Evolutionary conservation across 2,113 vertebrate species (phyloP).

Genomic region (Turdus rufiventris): DNA sequence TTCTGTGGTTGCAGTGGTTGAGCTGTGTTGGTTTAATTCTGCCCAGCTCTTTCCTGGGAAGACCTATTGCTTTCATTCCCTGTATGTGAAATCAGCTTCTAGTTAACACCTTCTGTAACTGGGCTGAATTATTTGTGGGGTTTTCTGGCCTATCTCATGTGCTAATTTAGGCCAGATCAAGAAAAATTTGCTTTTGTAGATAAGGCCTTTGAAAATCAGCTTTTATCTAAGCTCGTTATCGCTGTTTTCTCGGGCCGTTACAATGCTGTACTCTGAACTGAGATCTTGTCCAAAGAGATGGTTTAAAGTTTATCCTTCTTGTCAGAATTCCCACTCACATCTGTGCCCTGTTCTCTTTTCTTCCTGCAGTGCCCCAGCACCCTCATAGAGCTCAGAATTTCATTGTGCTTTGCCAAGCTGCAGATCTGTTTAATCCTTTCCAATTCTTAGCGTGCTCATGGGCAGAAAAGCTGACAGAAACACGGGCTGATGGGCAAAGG

Average conservation of each 20-base stretch:
- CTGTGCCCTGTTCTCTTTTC: neutral
- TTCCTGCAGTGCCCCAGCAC: neutral
- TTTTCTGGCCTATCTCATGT: neutral
- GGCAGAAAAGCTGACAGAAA: conserved; percentile 40
- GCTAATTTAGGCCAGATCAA: neutral
- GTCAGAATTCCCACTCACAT: conserved; percentile 1
- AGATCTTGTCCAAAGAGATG: neutral
- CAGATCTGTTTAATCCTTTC: conserved; percentile 42
- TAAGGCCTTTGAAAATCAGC: neutral
- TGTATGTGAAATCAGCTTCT: neutral
- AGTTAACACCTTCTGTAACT: neutral
- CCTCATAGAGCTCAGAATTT: neutral
- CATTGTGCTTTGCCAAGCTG: neutral
- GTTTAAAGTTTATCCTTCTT: neutral
- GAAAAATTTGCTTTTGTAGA: neutral
- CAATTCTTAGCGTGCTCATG: neutral
- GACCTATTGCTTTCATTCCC: neutral
- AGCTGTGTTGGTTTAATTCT: neutral
- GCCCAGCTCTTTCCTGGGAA: neutral
- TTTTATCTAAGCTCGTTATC: neutral
- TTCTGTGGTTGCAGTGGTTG: neutral
- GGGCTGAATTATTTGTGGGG: neutral
- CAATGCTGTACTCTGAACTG: neutral
- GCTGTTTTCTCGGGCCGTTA: neutral
- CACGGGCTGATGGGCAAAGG: neutral